Percentiles rank a stretch among this genome's conserved stretches.
These are phyloP conservation scores for Tapirus terrestris DNA, from an alignment of 2,113 vertebrate species.

Conservation along the genomic window DNA sequence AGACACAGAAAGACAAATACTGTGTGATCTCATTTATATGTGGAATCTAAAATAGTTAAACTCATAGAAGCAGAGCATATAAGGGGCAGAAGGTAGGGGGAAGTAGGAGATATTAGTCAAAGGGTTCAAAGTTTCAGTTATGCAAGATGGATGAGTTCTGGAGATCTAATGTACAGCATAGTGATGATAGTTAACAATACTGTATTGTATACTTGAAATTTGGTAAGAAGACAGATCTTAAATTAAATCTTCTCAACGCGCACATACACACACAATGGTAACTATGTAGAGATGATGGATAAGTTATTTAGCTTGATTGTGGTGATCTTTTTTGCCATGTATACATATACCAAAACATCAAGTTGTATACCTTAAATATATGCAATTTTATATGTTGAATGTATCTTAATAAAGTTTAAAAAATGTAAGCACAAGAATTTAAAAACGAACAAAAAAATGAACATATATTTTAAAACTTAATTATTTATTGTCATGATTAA, in stretches of 20 bases:
- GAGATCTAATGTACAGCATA: neutral
- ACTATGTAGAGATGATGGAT: neutral
- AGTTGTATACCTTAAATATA: neutral
- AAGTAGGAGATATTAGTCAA: neutral
- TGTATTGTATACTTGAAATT: neutral
- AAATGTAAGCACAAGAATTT: neutral
- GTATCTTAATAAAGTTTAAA: neutral
- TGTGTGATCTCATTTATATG: neutral
- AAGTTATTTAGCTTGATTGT: neutral
- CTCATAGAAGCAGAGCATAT: neutral
- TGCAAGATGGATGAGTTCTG: neutral
- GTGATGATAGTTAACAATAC: neutral
- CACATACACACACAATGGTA: neutral
- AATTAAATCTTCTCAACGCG: neutral
- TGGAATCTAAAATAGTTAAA: neutral
- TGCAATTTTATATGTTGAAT: neutral
- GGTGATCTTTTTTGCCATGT: neutral
- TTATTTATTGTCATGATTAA: neutral
- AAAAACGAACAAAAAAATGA: neutral
- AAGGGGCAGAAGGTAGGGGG: neutral
- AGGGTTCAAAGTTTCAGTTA: neutral
- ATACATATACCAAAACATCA: neutral
- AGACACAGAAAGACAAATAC: neutral
- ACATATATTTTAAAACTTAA: neutral
- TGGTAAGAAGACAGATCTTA: neutral